Evolutionary conservation across 2,113 vertebrate species (phyloP).

Genomic region (Clarias magur): DNA sequence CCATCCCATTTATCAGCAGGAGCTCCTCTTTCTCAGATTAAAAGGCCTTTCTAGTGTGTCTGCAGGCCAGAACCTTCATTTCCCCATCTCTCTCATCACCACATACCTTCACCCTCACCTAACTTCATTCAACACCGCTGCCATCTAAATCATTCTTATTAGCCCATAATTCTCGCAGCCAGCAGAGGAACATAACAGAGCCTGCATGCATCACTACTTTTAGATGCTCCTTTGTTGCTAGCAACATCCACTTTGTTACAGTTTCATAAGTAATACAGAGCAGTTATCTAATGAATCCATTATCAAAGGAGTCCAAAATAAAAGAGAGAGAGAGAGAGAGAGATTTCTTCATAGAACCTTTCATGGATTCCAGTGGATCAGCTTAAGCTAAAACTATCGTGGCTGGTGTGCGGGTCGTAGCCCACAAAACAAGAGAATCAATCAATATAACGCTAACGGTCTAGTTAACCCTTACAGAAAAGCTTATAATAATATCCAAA

Average conservation of each 20-base stretch:
- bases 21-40: constrained; percentile 53
- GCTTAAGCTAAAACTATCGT: not conserved
- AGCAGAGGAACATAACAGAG: not conserved
- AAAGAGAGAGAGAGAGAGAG: not conserved
- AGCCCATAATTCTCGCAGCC: constrained; percentile 6
- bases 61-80: constrained; percentile 58
- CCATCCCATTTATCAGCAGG: constrained; percentile 59
- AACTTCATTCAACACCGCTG: constrained; percentile 14
- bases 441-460: not conserved
- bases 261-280: not conserved
- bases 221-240: not conserved
- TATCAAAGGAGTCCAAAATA: not conserved
- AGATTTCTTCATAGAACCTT: not conserved
- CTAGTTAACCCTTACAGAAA: not conserved
- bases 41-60: constrained; percentile 58
- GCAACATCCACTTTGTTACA: not conserved
- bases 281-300: not conserved
- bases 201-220: not conserved
- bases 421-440: not conserved
- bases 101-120: constrained; percentile 22
- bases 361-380: not conserved
- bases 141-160: constrained; percentile 44
- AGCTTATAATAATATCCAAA: not conserved
- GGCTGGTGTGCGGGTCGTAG: not conserved
- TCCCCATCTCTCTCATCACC: constrained; percentile 31